Evolutionary conservation across 2,888 invertebrate species (phyloP).

Genomic region (Microctonus brassicae): DNA sequence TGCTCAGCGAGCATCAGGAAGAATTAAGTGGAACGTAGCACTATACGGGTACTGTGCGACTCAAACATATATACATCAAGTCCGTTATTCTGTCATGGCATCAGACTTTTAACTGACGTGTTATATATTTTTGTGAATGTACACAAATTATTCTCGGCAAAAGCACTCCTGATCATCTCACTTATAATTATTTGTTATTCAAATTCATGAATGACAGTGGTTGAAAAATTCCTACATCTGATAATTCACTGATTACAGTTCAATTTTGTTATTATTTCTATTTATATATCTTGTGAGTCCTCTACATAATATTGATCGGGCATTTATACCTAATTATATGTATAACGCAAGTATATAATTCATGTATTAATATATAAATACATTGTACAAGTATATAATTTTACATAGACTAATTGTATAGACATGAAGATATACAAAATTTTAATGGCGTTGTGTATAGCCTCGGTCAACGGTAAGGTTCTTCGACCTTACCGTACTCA

Average conservation of each 20-base stretch:
- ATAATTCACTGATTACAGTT: background rate
- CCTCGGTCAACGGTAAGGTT: slow-evolving; percentile 62
- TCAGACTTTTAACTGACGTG: slow-evolving; percentile 37
- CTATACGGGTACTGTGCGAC: too few relatives aligned
- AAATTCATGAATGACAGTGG: background rate
- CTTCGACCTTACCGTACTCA: slow-evolving; percentile 76
- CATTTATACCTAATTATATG: too few relatives aligned
- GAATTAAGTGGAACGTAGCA: too few relatives aligned
- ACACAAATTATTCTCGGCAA: background rate
- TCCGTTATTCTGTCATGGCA: slow-evolving; percentile 60
- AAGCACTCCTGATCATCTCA: slow-evolving; percentile 44
- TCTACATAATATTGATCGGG: background rate
- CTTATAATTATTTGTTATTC: slow-evolving; percentile 12
- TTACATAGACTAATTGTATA: too few relatives aligned
- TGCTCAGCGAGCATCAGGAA: too few relatives aligned
- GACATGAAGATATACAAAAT: too few relatives aligned
- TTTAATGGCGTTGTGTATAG: too few relatives aligned
- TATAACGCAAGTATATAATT: too few relatives aligned
- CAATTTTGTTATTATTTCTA: background rate
- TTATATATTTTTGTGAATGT: background rate
- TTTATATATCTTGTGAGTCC: background rate
- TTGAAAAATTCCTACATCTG: too few relatives aligned
- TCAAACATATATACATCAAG: too few relatives aligned
- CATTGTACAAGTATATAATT: too few relatives aligned
- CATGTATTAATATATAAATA: too few relatives aligned